Evolutionary conservation across 2,797 vertebrate species (phyloP).

Genomic region (Tapirus indicus): DNA sequence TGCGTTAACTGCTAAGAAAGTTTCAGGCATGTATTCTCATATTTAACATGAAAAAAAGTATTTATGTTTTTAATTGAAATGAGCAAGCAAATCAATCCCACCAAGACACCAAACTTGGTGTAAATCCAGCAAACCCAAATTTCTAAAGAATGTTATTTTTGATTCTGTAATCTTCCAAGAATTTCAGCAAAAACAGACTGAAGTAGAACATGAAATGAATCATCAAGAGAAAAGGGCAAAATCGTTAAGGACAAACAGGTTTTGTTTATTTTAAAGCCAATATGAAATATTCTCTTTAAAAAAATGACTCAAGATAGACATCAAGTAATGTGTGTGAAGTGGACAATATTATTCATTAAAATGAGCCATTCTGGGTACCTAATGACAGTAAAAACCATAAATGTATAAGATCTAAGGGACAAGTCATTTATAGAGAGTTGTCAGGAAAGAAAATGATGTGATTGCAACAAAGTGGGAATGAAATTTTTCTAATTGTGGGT

Average conservation of each 20-base stretch:
- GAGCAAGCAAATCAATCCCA: slow-evolving; percentile 31
- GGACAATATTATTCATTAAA: slow-evolving; percentile 23
- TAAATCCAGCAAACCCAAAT: slow-evolving; percentile 44
- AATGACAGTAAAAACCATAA: neutral
- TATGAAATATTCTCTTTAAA: slow-evolving; percentile 9
- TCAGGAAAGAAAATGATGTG: slow-evolving; percentile 40
- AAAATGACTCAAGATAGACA: slow-evolving; percentile 2
- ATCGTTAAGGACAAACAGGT: slow-evolving; percentile 37
- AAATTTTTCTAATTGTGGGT: neutral
- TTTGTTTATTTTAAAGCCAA: slow-evolving; percentile 46
- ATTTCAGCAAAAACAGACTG: slow-evolving; percentile 17
- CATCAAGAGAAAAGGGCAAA: neutral
- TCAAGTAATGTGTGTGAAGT: slow-evolving; percentile 14
- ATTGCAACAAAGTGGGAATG: neutral
- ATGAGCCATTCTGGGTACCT: neutral
- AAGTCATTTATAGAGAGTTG: slow-evolving; percentile 27
- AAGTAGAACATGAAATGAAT: slow-evolving; percentile 50
- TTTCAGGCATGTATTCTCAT: neutral
- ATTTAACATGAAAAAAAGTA: slow-evolving; percentile 25
- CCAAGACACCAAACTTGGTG: neutral
- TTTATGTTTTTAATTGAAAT: slow-evolving; percentile 52
- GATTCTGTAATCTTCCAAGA: slow-evolving; percentile 33
- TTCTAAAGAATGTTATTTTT: slow-evolving; percentile 36
- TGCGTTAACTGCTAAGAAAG: neutral
- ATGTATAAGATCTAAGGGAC: neutral